Evolutionary conservation across 2,113 vertebrate genomes (phyloP), one percentile per base, ranked within the genome.

Genomic region (Gambusia holbrooki): DNA sequence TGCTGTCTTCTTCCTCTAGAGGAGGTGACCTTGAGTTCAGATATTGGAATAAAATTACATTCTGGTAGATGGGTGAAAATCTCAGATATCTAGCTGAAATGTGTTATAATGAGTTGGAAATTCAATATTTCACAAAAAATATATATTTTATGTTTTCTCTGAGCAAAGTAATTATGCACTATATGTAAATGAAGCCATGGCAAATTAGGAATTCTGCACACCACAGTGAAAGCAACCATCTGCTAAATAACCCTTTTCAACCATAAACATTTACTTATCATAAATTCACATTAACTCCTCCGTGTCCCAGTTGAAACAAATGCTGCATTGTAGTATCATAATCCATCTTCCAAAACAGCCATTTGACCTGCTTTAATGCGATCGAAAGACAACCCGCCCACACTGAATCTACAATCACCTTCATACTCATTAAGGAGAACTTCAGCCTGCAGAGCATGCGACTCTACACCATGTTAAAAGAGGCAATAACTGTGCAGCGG

Each of bases 361-460:
- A 60, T 89, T 89, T 91, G 88, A 92, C 90, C 92, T 77, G 82
- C 73, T 89, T 90, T 83, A 85, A 88, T 87, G 76, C 84, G 87
- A 88, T 85, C 82, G 82, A 90, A 81, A 78, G 83, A 87, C 67
- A 86, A 67, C 84, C 83, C 25, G 71, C 86, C 80, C 82, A 89
- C 80, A 71, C 71, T 64, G 79, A 82, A 74, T 86, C 80, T 60
- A 75, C 40, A 79, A 48, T 85, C 74, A 84, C 80, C 83, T 87
- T 81, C 71, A 80, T 71, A 85, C 82, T 91, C 83, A 86, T 90
- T 87, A 84, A 66, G 82, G 74, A 33, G 68, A 77, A 85, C 87
- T 84, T 85, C 83, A 77, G 71, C 76, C 83, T 69, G 79, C 62
- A 11, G 51, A 85, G 73, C 30, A 40, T 33, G 72, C 76, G 42